Conservation (phyloP, 2,113 vertebrate genomes). For the Cisticola juncidis region DNA sequence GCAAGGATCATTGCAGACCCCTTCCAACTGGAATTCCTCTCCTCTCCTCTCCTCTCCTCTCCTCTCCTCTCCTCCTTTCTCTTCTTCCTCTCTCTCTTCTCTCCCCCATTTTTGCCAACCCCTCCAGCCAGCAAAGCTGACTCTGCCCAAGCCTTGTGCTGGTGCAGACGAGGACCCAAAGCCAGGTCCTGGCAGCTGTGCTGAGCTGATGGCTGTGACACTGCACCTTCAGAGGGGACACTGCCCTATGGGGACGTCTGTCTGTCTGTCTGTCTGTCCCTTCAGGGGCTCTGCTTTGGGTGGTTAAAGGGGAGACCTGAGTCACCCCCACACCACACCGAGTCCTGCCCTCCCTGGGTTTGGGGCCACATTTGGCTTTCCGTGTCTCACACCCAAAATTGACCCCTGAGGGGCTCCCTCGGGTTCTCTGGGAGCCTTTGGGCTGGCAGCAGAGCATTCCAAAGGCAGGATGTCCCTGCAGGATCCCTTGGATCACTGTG, state of each 20-base stretch:
- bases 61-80: fast-evolving
- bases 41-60: fast-evolving
- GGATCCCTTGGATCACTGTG: fast-evolving
- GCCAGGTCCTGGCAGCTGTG: background rate
- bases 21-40: background rate
- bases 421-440: fast-evolving
- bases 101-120: fast-evolving
- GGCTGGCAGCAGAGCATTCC: background rate
- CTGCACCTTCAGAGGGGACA: background rate
- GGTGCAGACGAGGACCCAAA: background rate
- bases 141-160: background rate
- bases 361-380: background rate
- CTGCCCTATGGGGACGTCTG: background rate
- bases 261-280: background rate
- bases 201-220: no score
- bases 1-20: background rate
- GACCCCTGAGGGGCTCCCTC: background rate
- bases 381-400: background rate
- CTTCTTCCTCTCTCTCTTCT: background rate
- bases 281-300: background rate
- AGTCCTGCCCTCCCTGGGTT: background rate
- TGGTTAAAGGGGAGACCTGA: background rate
- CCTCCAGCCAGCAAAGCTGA: background rate
- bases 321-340: fast-evolving
- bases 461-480: background rate